Evolutionary conservation across 1,140 invertebrate species (phyloP), one percentile per base, ranked within the genome.

Genomic region (Drosophila aff.): DNA sequence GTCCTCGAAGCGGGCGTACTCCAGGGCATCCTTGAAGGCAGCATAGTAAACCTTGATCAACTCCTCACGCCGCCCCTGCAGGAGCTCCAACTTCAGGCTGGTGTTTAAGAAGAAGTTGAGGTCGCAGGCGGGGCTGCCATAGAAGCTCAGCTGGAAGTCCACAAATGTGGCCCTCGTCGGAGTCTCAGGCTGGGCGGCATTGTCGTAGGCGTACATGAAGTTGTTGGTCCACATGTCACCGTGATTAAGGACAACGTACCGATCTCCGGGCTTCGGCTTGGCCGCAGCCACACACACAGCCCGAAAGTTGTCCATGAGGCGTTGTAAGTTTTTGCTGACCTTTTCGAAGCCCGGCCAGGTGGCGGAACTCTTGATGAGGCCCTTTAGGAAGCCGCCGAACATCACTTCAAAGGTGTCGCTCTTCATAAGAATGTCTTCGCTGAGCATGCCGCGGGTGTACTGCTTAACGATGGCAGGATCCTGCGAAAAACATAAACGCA

Each of bases 211-310:
- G 79, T 96, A 96, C 76, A 96, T 89, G 91, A 96, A 95, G 75
- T 96, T 96, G 69, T 95, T 96, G 2, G 94, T 92, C 95, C 95
- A 96, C 31, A 94, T 93, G 81, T 96, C 96, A 7, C 95, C 95
- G 49, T 96, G 96, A 79, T 94, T 95, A 11, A 96, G 92, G 1
- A 96, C 95, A 33, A 94, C 93, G 78, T 82, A 78, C 36, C 10
- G 79, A 77, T 62, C 81, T 0, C 38, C 65, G 4, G 78, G 59
- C 50, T 58, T 93, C 72, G 72, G 93, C 68, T 44, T 92, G 10
- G 46, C 93, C 67, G 50, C 92, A n/a, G 46, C 72, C 13, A 68
- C 23, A 1, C 82, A 75, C 2, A 95, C 36, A 4, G 86, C 76
- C 26, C 59, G n/a, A 11, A 95, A 63, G 77, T 95, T 94, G 3